Base-by-base conservation (phyloP, 2,797 vertebrate genomes). In the Pantherophis alleghaniensis region DNA sequence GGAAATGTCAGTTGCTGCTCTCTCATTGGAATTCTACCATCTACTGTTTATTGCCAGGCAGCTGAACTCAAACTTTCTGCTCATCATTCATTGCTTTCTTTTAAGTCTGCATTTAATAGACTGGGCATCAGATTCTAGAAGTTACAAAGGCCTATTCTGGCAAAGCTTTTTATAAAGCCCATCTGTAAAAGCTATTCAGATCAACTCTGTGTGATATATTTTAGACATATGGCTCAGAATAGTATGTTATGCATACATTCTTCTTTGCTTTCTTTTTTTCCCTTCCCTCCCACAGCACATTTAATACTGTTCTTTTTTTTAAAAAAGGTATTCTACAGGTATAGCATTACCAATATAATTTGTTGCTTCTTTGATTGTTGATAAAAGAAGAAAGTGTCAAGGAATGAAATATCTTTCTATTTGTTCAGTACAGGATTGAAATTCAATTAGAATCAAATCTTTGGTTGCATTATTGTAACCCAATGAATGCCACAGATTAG, bases 71-170 rank as follows among this genome's bases (percentile, higher is more conserved):
- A 55, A 91, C 26, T 87, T 66, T 86, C 93, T 59, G 12, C 91
- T 91, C 91, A 69, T 83, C 93, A 83, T 95, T 93, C 92, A 91
- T 94, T 95, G 95, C 56, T 95, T 95, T 94, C 93, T 91, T 95
- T 93, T 90, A 88, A 28, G 88, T 93, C 89, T 55, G 51, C 94
- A 89, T 95, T 96, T 94, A 96, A 95, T 53, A 94, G 28, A 74
- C 6, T 0, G 0, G 92, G 92, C 95, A 92, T 32, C 93, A 90
- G 88, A 92, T 91, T 91, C 69, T 93, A 90, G 95, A 95, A 94
- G 51, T 91, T 94, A 92, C 83, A 63, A 83, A 32, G 57, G 32
- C 93, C 92, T 93, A 66, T 95, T 96, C 95, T 94, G 94, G 94
- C 91, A 60, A 2, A 0, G 26, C 32, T 95, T 95, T 94, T 90